These are phyloP conservation scores for Lamellibrachia columna DNA, from an alignment of 2,888 invertebrate genomes.

Conservation along the genomic window DNA sequence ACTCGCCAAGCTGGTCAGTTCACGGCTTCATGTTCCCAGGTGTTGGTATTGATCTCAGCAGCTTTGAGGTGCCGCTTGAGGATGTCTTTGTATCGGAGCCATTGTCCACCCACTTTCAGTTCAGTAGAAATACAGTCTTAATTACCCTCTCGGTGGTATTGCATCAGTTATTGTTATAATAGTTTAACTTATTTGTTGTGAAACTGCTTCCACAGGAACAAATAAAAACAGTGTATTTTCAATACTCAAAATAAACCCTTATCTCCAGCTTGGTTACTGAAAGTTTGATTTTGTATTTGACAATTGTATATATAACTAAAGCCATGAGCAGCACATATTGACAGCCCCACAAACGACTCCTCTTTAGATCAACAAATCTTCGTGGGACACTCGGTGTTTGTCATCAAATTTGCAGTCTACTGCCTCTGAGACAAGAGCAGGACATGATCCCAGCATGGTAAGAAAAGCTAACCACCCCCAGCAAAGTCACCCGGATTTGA, in stretches of 20 bases:
- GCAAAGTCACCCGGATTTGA: background rate
- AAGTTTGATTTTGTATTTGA: background rate
- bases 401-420: background rate
- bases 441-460: background rate
- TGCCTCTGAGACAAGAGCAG: background rate
- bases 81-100: too few species aligned
- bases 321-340: background rate
- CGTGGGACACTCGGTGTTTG: background rate
- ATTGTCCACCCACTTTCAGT: too few species aligned
- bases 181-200: background rate
- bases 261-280: background rate
- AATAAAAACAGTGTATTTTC: background rate
- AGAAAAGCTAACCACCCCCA: background rate
- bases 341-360: background rate
- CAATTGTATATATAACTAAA: background rate
- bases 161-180: background rate
- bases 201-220: background rate
- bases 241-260: background rate
- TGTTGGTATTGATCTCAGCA: too few species aligned
- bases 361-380: background rate
- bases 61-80: too few species aligned
- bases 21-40: too few species aligned
- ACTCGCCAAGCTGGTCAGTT: too few species aligned
- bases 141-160: background rate
- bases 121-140: background rate